A percentile compares a stretch with the other conserved stretches of the same genome.
These are phyloP conservation scores for Ophion ventricosus DNA, from an alignment of 2,888 invertebrate species.

Conservation along the genomic window DNA sequence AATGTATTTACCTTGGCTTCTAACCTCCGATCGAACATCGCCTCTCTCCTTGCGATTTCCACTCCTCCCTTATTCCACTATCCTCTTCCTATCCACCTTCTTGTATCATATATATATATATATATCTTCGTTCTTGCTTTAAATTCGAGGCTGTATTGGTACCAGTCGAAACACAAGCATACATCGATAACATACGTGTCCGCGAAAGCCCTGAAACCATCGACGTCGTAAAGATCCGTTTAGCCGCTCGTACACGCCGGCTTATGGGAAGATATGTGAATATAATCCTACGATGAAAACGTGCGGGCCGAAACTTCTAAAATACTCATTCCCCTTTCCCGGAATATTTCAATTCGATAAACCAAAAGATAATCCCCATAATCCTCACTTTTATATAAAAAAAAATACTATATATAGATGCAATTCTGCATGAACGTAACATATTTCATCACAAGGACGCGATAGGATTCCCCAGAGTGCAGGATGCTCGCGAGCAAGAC, in stretches of 20 bases:
- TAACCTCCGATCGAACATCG: slow-evolving; percentile 77
- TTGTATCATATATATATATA: neutral
- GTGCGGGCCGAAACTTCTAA: slow-evolving; percentile 31
- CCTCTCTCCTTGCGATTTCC: slow-evolving; percentile 43
- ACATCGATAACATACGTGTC: neutral
- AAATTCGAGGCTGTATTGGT: slow-evolving; percentile 32
- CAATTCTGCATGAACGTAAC: slow-evolving; percentile 15
- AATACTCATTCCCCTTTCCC: slow-evolving; percentile 8
- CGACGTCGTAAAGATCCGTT: slow-evolving; percentile 69
- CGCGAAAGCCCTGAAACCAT: slow-evolving; percentile 16
- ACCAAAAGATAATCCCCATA: slow-evolving; percentile 10
- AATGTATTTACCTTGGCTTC: slow-evolving; percentile 82
- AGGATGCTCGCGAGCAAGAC: slow-evolving; percentile 1
- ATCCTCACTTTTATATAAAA: neutral
- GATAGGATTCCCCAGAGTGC: slow-evolving; percentile 3
- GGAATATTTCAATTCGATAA: slow-evolving; percentile 30
- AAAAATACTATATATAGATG: neutral
- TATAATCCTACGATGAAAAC: slow-evolving; percentile 44
- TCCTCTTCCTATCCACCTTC: slow-evolving; percentile 42
- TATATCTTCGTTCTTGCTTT: slow-evolving; percentile 39
- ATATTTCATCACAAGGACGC: slow-evolving; percentile 2
- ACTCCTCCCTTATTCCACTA: slow-evolving; percentile 32
- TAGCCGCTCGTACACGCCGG: slow-evolving; percentile 65
- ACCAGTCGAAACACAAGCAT: slow-evolving; percentile 38
- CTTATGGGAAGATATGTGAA: slow-evolving; percentile 60